Base-by-base conservation (phyloP, 2,113 vertebrate species). In the Microcebus tavaratra region DNA sequence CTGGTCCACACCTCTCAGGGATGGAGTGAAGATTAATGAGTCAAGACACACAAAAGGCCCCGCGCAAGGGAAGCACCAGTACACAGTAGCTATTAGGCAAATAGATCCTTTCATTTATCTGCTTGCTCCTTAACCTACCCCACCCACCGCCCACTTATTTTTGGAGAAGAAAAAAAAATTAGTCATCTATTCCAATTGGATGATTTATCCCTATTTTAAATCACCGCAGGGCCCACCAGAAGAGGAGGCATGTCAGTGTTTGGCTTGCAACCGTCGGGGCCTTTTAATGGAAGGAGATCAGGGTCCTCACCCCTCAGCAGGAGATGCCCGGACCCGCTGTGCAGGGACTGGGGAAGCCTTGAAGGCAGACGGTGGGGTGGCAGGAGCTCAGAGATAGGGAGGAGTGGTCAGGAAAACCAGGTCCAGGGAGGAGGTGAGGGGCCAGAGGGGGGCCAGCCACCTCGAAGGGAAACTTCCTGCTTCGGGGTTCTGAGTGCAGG, bases 91-190 rank as follows among this genome's bases (percentile, higher is more conserved):
- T 90, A 73, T 82, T 92, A 92, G 59, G 79, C 82, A 96, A 86
- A 96, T 53, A 95, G 94, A 90, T 91, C 17, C 25, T 84, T 57
- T 73, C 68, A 76, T 88, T 80, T 85, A 45, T 81, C 29, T 31
- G 20, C 36, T 88, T 13, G 45, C 63, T 87, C 79, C 61, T 85
- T 90, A 80, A 42, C 68, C 78, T 78, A 83, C n/a, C 45, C 9
- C 48, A 68, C 45, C 45, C 34, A 31, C 75, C 9, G 45, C 34
- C 65, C 72, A 45, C 63, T 68, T 36, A 13, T 93, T 96, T 96
- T 94, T 96, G 91, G 83, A 84, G 70, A 92, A 83, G 45, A 61
- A 80, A 59, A 88, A 88, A 94, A 96, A 88, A 89, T 65, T 39
- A 48, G 21, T 90, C 80, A 91, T 75, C 48, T 83, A 68, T 86